These are phyloP conservation scores for Leucophora obtusa DNA, from an alignment of 2,888 invertebrate species.

Conservation along the genomic window DNA sequence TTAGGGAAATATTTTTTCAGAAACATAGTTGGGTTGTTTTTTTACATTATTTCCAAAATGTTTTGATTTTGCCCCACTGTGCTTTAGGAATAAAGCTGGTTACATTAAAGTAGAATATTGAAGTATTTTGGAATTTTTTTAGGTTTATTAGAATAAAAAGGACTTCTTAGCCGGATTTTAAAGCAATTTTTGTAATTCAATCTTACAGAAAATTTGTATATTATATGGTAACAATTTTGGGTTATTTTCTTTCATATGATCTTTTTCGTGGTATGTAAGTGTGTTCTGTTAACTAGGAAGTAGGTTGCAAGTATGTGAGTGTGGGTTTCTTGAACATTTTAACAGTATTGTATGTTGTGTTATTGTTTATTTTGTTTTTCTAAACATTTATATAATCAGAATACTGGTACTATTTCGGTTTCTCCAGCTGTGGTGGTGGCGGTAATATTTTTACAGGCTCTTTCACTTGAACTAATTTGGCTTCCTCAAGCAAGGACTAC, in stretches of 20 bases:
- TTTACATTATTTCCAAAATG: too few relatives aligned
- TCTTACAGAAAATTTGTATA: conserved; percentile 28
- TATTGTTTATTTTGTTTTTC: background rate
- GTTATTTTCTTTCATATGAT: conserved; percentile 15
- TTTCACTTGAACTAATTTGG: conserved; percentile 59
- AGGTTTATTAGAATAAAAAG: background rate
- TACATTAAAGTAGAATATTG: background rate
- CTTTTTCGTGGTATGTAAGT: conserved; percentile 27
- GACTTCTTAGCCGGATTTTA: conserved; percentile 8
- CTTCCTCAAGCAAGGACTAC: conserved; percentile 55
- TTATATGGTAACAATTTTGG: background rate
- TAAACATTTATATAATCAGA: background rate
- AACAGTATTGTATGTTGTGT: background rate
- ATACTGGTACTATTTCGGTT: background rate
- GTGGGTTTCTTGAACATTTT: background rate
- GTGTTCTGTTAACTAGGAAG: background rate
- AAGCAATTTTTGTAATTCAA: conserved; percentile 8
- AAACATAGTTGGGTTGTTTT: too few relatives aligned
- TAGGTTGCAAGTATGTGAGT: background rate
- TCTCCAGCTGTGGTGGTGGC: background rate
- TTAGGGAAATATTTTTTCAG: too few relatives aligned
- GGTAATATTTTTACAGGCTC: conserved; percentile 18
- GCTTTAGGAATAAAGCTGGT: background rate
- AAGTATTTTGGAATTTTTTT: background rate
- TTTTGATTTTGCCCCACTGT: too few relatives aligned